phyloP scores from a whole-genome alignment of 2,888 invertebrate genomes.

The Habroteleia sp. region DNA sequence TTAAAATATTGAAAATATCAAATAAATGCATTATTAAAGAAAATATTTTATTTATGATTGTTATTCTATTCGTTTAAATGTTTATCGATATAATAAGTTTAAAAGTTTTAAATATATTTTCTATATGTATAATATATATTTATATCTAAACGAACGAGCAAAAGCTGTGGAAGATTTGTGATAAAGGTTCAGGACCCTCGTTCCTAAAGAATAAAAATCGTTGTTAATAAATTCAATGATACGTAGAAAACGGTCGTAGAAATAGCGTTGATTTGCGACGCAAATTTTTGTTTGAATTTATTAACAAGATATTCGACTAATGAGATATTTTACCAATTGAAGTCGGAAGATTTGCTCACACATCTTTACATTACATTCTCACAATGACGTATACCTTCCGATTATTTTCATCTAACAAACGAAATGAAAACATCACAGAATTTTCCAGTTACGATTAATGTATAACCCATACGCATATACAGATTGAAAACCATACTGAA shows the following conservation, averaged over 20 bases:
- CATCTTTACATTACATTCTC: slow-evolving; percentile 76
- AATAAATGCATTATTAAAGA: no score
- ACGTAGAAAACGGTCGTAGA: slow-evolving; percentile 16
- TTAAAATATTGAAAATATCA: no score
- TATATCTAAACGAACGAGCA: slow-evolving; percentile 30
- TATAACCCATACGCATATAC: slow-evolving; percentile 72
- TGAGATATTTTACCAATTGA: slow-evolving; percentile 4
- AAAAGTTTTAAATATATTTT: no score
- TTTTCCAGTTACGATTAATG: slow-evolving; percentile 74
- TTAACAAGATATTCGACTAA: slow-evolving; percentile 11
- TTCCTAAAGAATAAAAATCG: slow-evolving; percentile 7
- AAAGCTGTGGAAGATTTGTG: slow-evolving; percentile 41
- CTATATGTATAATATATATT: no score
- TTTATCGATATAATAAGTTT: no score
- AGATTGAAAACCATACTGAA: slow-evolving; percentile 26
- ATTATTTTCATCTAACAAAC: slow-evolving; percentile 71
- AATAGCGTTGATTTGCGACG: background rate
- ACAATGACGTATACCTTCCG: slow-evolving; percentile 78
- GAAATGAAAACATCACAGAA: slow-evolving; percentile 81
- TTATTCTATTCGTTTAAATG: no score
- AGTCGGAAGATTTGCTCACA: slow-evolving; percentile 59
- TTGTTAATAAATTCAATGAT: slow-evolving; percentile 34
- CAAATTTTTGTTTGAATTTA: slow-evolving; percentile 8
- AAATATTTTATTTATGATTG: no score
- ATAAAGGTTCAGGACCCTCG: slow-evolving; percentile 17